Evolutionary conservation across 2,888 invertebrate species (phyloP), one percentile per base, ranked within the genome.

Genomic region (Watsonalla binaria): DNA sequence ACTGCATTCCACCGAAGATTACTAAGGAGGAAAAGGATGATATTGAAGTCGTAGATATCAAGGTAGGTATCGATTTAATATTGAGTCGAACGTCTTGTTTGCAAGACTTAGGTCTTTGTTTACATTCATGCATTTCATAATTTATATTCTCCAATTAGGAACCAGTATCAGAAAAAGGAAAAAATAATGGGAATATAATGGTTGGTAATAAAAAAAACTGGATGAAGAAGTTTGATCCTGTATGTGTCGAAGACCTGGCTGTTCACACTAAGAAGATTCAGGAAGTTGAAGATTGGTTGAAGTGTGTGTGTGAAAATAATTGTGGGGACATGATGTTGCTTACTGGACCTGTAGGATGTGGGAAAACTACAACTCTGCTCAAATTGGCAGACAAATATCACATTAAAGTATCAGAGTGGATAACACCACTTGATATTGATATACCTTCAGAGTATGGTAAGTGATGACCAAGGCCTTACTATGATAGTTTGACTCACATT

Each of bases 321-420:
- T 68, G 67, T 52, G 81, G 87, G 60, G 86, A 92, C 52, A 92
- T 96, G 61, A 84, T 97, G 45, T 77, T 97, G 5, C 65, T 98
- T 24, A 94, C 94, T 6, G 98, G 98, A 0, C 96, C 97, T 24
- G 93, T 97, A 0, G 98, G 98, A 0, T 93, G 94, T 74, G 97
- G 97, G 0, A 98, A 98, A 86, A 96, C 97, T 0, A 92, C 94
- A 0, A 93, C 96, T 0, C 66, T 97, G 0, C 92, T 90, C 55
- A 91, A 94, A 7, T 65, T 97, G 8, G 94, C 95, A 42, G 89
- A 92, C 53, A 93, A 94, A 65, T 80, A 94, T 59, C 86, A 91
- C 35, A 82, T 92, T 39, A 92, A 92, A 65, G 71, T 96, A 42
- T 87, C 93, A 39, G 97, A 97, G 82, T 98, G 97, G 97, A 93